Base-by-base conservation (phyloP, 1,140 invertebrate genomes). In the Coelopa frigida region DNA sequence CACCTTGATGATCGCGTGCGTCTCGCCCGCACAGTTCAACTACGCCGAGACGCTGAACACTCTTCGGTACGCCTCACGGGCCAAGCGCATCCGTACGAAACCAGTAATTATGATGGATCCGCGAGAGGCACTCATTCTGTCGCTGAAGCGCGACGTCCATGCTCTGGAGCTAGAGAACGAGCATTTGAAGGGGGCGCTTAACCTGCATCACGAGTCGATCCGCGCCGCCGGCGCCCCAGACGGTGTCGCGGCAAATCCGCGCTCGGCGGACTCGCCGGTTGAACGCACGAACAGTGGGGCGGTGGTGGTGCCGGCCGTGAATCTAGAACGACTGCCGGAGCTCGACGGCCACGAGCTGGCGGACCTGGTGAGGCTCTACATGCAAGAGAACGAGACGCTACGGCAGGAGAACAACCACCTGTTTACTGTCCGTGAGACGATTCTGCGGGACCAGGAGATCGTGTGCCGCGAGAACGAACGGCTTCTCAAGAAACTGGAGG, bases 81-180 rank as follows among this genome's bases (percentile, higher is more conserved):
- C 89, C 0, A 93, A 92, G 70, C 83, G 82, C 60, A 93, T 94
- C 44, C 80, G 84, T 56, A 90, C 87, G 1, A 92, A 92, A 65
- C 90, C 89, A 0, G 80, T 93, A 31, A 82, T 93, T n/a, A 82
- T 89, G 67, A 94, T 95, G 89, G 92, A 97, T 71, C 89, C 92
- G 0, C 72, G 91, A 48, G 93, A 96, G 65, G 88, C 90, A 12
- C 69, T 95, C 2, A 95, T 97, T 51, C 65, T 95, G 5, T 90
- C 83, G 59, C 65, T 97, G 29, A 94, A 94, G 70, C 72, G 89
- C 32, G 91, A 95, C 72, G 83, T 98, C 6, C 78, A 82, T 45
- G 84, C 89, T 3, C 77, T 96, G 22, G 83, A 94, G 59, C 82
- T 82, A 51, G 94, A 98, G 73, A 97, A 98, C 58, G 85, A 91